Conservation (phyloP, 1,140 invertebrate genomes). For the Plectrocnemia conspersa region DNA sequence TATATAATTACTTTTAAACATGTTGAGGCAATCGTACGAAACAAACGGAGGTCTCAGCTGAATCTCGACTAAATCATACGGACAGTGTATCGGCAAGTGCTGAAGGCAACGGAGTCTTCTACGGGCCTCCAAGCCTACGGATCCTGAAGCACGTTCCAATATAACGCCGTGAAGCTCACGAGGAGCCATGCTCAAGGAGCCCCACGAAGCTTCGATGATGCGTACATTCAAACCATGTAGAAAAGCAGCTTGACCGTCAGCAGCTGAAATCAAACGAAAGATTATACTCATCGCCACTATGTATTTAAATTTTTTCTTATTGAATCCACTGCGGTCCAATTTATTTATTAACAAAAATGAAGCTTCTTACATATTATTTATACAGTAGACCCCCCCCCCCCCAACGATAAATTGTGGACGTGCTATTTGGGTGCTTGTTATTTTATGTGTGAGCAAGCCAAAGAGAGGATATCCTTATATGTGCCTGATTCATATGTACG, state of each 20-base stretch:
- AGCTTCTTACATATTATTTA: too few relatives aligned
- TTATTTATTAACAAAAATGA: too few relatives aligned
- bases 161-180: constrained; percentile 66
- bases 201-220: constrained; percentile 84
- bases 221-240: constrained; percentile 86
- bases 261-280: constrained; percentile 53
- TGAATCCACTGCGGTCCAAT: too few relatives aligned
- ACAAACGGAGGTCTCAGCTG: constrained; percentile 69
- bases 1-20: constrained; percentile 72
- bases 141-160: constrained; percentile 77
- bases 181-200: constrained; percentile 73
- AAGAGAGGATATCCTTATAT: too few relatives aligned
- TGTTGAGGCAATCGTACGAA: constrained; percentile 58
- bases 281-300: constrained; percentile 1
- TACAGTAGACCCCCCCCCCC: too few relatives aligned
- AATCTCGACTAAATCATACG: constrained; percentile 87
- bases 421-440: too few relatives aligned
- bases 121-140: constrained; percentile 76
- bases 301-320: background rate
- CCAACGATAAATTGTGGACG: too few relatives aligned
- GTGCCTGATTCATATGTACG: too few relatives aligned
- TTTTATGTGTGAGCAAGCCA: too few relatives aligned
- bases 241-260: constrained; percentile 89
- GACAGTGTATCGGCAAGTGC: constrained; percentile 85
- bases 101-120: constrained; percentile 74